A percentile compares a stretch with the other conserved stretches of the same genome.
Evolutionary conservation across 2,797 vertebrate genomes (phyloP).

Genomic region (Leptoclinus maculatus): DNA sequence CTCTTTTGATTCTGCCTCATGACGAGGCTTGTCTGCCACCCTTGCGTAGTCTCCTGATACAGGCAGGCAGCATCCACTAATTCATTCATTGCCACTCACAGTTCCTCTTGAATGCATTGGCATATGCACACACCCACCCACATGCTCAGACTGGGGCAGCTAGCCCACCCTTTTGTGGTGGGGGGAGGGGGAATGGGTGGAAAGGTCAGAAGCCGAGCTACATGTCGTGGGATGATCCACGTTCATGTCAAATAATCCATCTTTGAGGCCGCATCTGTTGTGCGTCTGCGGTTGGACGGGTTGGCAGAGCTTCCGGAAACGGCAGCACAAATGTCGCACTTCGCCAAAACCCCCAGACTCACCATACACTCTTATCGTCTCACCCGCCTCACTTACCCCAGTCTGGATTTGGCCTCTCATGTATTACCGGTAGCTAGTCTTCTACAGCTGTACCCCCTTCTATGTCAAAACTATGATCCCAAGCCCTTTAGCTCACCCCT

Average conservation of each 20-base stretch:
- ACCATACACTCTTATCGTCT: not conserved
- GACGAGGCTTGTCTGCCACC: not conserved
- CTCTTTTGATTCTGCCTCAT: not conserved
- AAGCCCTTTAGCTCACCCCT: conserved; percentile 42
- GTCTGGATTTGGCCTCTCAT: not conserved
- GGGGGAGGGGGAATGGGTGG: conserved; percentile 65
- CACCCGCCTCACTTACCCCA: too few species aligned
- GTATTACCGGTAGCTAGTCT: conserved; percentile 11
- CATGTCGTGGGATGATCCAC: conserved; percentile 84
- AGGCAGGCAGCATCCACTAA: conserved; percentile 3
- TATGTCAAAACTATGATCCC: conserved; percentile 21
- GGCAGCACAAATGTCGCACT: not conserved
- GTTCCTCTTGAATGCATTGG: conserved; percentile 51
- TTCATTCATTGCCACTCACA: conserved; percentile 38
- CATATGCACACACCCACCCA: conserved; percentile 65
- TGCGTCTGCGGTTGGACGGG: conserved; percentile 72
- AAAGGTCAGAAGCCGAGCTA: conserved; percentile 82
- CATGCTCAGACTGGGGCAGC: conserved; percentile 66
- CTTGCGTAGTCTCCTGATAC: not conserved
- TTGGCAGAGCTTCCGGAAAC: conserved; percentile 40
- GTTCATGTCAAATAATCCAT: conserved; percentile 84
- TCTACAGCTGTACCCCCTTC: conserved; percentile 8
- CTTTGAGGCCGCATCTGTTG: conserved; percentile 81
- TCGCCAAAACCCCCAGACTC: not conserved
- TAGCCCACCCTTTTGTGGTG: conserved; percentile 60